Percentiles rank a stretch among this genome's conserved stretches.
These are phyloP conservation scores for Melospiza melodia DNA, from an alignment of 2,113 vertebrate genomes.

Conservation along the genomic window DNA sequence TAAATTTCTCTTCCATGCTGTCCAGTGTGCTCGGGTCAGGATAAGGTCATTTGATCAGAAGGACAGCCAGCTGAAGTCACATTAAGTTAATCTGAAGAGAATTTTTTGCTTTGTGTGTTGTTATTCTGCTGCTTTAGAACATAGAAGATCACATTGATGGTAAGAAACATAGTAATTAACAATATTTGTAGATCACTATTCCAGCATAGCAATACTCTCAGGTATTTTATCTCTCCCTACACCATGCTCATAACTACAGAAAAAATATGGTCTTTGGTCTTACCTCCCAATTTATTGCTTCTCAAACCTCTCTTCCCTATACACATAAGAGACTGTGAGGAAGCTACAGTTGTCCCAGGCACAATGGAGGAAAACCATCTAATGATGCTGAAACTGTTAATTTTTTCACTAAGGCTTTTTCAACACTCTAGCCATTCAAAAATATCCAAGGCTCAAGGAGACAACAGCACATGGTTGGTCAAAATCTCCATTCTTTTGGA, in stretches of 20 bases:
- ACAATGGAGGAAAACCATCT: not conserved
- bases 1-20: not conserved
- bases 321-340: not conserved
- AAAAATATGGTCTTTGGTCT: not conserved
- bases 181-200: not conserved
- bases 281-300: not conserved
- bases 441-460: not conserved
- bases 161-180: not conserved
- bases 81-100: not conserved
- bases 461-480: not conserved
- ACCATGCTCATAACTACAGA: not conserved
- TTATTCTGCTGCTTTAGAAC: not conserved
- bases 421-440: not conserved
- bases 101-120: not conserved
- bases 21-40: not conserved
- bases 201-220: not conserved
- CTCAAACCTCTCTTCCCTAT: not conserved
- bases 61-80: not conserved
- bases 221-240: not conserved
- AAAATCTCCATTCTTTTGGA: not conserved
- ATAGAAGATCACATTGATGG: not conserved
- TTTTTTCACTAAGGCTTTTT: not conserved
- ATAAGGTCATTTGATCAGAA: not conserved
- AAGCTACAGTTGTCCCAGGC: not conserved
- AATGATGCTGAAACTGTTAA: not conserved